Evolutionary conservation across 2,797 vertebrate species (phyloP).

Genomic region (Glyptemys insculpta): DNA sequence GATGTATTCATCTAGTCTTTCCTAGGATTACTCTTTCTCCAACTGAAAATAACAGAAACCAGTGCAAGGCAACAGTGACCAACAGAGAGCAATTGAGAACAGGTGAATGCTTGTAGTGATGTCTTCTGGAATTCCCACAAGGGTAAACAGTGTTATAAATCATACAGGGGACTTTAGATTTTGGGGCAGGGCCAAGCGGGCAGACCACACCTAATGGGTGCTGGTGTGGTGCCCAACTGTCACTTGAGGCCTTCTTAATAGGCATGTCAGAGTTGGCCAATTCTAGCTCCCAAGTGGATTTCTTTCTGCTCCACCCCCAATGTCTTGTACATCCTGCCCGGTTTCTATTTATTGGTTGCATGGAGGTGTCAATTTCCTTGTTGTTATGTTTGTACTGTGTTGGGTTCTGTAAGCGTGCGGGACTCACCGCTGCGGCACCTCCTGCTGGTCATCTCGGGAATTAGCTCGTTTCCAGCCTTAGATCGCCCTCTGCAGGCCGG

Average conservation of each 20-base stretch:
- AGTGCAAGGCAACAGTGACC: background rate
- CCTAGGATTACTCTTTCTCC: fast-evolving
- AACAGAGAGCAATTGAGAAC: background rate
- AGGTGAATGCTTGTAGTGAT: background rate
- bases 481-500: no score
- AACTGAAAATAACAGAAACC: background rate
- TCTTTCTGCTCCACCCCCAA: background rate
- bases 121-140: background rate
- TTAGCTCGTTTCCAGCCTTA: no score
- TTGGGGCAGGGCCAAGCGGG: background rate
- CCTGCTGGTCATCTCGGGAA: no score
- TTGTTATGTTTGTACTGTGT: background rate
- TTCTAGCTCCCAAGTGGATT: background rate
- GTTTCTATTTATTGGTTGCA: background rate
- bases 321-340: background rate
- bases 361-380: background rate
- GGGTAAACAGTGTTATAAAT: background rate
- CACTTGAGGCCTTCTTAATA: background rate
- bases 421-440: no score
- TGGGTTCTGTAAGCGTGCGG: background rate
- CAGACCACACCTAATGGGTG: background rate
- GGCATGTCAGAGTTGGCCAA: background rate
- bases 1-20: background rate
- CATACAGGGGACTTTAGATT: background rate
- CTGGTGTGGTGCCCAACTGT: background rate